Percentiles rank a stretch among this genome's conserved stretches.
These are phyloP conservation scores for Butorides virescens DNA, from an alignment of 2,113 vertebrate species.

Conservation along the genomic window DNA sequence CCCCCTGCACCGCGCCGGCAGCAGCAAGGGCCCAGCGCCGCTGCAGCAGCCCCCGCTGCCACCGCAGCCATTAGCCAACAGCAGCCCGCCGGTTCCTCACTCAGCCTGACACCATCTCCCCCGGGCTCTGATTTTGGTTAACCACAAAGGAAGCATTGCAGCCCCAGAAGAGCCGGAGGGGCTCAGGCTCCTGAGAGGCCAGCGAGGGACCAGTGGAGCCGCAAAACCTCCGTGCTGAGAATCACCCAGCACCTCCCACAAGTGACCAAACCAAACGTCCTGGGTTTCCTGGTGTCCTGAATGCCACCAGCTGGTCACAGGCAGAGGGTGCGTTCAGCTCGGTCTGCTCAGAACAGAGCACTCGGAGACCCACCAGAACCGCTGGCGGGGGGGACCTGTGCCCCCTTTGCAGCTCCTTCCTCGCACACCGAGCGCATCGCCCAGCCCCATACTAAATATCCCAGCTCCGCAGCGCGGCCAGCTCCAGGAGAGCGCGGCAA, in stretches of 20 bases:
- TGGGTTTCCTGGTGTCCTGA: not conserved
- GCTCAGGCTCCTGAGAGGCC: not conserved
- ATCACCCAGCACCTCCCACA: not conserved
- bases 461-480: accelerated
- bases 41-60: accelerated
- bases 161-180: not conserved
- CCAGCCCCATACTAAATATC: accelerated
- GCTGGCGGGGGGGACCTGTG: accelerated
- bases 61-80: not conserved
- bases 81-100: accelerated
- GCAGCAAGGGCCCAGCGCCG: not conserved
- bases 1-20: not conserved
- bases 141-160: conserved; percentile 48
- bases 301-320: not conserved
- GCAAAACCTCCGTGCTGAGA: accelerated
- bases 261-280: not conserved
- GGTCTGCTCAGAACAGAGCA: not conserved
- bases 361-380: not conserved
- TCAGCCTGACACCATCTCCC: not conserved
- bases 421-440: accelerated
- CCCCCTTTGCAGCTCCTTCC: not conserved
- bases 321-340: not conserved
- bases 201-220: accelerated
- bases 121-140: conserved; percentile 40
- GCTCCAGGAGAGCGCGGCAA: not conserved